phyloP scores from a whole-genome alignment of 2,888 invertebrate species.

The Gonocerus acuteangulatus region DNA sequence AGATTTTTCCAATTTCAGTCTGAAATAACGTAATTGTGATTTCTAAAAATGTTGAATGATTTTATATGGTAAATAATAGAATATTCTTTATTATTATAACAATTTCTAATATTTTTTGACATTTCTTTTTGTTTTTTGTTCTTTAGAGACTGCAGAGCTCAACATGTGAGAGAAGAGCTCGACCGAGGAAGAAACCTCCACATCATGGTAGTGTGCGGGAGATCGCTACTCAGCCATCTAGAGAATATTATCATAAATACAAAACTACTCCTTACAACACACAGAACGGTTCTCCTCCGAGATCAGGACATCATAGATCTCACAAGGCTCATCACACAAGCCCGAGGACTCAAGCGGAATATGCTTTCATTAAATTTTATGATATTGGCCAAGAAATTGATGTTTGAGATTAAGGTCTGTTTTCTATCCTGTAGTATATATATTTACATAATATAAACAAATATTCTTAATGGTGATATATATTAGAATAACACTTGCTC shows the following conservation, averaged over 20 bases:
- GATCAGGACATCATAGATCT: slow-evolving; percentile 25
- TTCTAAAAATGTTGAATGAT: no score
- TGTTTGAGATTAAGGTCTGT: slow-evolving; percentile 48
- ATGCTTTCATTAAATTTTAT: slow-evolving; percentile 58
- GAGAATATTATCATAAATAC: slow-evolving; percentile 13
- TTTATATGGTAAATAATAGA: no score
- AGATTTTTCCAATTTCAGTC: no score
- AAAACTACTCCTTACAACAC: slow-evolving; percentile 34
- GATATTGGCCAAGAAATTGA: slow-evolving; percentile 61
- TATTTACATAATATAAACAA: no score
- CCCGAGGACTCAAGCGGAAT: slow-evolving; percentile 49
- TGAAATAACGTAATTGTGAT: no score
- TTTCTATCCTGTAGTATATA: no score
- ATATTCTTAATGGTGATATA: no score
- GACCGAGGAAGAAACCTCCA: slow-evolving; percentile 19
- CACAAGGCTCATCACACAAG: slow-evolving; percentile 31
- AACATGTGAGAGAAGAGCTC: slow-evolving; percentile 22
- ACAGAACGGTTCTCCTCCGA: slow-evolving; percentile 44
- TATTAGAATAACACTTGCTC: no score
- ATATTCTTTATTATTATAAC: no score
- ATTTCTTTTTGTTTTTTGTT: neutral
- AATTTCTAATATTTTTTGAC: neutral
- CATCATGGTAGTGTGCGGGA: slow-evolving; percentile 21
- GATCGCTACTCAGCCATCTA: neutral
- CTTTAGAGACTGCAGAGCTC: slow-evolving; percentile 12